Evolutionary conservation across 2,797 vertebrate genomes (phyloP).

Genomic region (Artibeus jamaicensis): DNA sequence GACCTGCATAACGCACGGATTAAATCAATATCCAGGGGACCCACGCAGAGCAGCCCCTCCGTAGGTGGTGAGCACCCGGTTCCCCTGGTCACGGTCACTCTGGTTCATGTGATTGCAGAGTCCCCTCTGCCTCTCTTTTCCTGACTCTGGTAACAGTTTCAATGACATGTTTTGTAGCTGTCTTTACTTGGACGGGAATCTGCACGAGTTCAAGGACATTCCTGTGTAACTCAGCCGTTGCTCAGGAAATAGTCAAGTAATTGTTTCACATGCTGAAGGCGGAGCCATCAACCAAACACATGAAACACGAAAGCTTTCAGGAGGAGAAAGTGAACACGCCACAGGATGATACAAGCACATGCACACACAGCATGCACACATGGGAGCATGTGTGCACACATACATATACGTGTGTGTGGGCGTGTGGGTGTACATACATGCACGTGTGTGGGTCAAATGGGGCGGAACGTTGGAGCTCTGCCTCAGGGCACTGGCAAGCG

Average conservation of each 20-base stretch:
- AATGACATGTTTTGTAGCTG: background rate
- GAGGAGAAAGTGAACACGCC: background rate
- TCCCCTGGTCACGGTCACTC: background rate
- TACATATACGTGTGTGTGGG: too few relatives aligned
- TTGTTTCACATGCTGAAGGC: conserved; percentile 32
- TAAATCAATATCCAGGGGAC: too few relatives aligned
- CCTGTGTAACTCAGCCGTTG: background rate
- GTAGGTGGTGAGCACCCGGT: background rate
- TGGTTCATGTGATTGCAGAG: background rate
- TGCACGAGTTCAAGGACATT: background rate
- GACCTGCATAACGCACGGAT: too few relatives aligned
- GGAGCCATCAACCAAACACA: background rate
- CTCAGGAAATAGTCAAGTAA: background rate
- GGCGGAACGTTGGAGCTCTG: too few relatives aligned
- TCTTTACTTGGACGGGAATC: background rate
- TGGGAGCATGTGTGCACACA: too few relatives aligned
- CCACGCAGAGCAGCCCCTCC: background rate
- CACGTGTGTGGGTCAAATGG: background rate
- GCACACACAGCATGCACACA: accelerated
- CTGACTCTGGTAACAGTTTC: background rate
- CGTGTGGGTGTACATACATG: too few relatives aligned
- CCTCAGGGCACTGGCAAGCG: too few relatives aligned
- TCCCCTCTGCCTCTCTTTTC: background rate
- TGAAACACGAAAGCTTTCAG: background rate
- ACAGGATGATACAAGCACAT: background rate